A percentile compares a stretch with the other conserved stretches of the same genome.
Evolutionary conservation across 2,888 invertebrate species (phyloP).

Genomic region (Ichneumoninae sp.): DNA sequence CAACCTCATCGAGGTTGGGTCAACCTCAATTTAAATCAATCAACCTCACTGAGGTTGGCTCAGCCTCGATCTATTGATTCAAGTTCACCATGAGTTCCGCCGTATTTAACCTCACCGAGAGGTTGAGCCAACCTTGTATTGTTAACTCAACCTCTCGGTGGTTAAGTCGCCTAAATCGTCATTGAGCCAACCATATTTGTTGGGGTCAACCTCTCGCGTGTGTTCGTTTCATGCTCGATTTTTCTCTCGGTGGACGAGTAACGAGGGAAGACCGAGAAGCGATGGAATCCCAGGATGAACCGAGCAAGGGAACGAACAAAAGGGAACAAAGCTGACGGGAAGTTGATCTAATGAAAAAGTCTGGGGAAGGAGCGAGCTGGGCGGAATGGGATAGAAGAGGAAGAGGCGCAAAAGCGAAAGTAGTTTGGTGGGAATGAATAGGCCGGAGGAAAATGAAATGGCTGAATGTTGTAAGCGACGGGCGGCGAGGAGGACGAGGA

Average conservation of each 20-base stretch:
- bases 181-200: too few species aligned
- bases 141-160: too few species aligned
- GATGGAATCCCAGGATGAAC: not conserved
- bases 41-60: too few species aligned
- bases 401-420: not conserved
- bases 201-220: too few species aligned
- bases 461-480: constrained; percentile 29
- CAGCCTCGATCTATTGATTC: too few species aligned
- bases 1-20: too few species aligned
- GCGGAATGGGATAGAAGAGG: not conserved
- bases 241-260: not conserved
- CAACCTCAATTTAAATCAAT: too few species aligned
- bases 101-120: too few species aligned
- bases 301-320: constrained; percentile 12
- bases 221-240: too few species aligned
- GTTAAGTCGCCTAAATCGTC: too few species aligned
- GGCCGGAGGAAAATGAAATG: constrained; percentile 7
- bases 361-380: not conserved
- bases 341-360: constrained; percentile 5
- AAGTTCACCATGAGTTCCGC: too few species aligned
- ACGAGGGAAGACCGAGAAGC: not conserved
- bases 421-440: constrained; percentile 10
- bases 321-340: not conserved
- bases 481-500: not conserved
- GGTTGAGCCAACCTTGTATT: too few species aligned